Conservation (phyloP, 2,888 invertebrate species). For the Eulithis prunata region DNA sequence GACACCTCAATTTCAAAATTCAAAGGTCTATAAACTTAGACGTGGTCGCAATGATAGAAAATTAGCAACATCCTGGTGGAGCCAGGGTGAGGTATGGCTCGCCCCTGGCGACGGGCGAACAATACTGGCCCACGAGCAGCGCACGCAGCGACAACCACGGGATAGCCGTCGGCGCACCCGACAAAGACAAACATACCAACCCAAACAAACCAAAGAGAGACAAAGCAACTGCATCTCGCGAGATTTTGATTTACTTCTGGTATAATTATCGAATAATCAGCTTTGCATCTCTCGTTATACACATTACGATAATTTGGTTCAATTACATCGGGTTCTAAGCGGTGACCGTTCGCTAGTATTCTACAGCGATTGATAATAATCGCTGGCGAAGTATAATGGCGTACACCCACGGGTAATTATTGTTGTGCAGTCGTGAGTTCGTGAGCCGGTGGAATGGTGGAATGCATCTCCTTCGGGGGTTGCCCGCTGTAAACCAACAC, state of each 20-base stretch:
- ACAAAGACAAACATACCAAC: constrained; percentile 53
- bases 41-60: constrained; percentile 81
- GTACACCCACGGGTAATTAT: constrained; percentile 85
- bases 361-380: constrained; percentile 82
- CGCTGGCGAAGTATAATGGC: constrained; percentile 84
- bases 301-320: constrained; percentile 82
- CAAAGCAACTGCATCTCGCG: constrained; percentile 58
- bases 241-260: constrained; percentile 78
- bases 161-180: constrained; percentile 59
- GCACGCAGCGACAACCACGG: constrained; percentile 62
- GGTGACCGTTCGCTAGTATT: constrained; percentile 78
- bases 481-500: constrained; percentile 81
- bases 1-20: constrained; percentile 80
- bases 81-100: constrained; percentile 77
- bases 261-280: constrained; percentile 83
- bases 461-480: constrained; percentile 85
- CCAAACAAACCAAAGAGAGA: constrained; percentile 54
- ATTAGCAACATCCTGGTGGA: constrained; percentile 81
- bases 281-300: constrained; percentile 83
- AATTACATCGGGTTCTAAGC: constrained; percentile 80
- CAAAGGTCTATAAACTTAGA: constrained; percentile 76
- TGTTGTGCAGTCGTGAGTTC: constrained; percentile 84
- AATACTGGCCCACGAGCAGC: constrained; percentile 64
- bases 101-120: constrained; percentile 72
- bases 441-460: constrained; percentile 80